phyloP scores from a whole-genome alignment of 1,140 invertebrate species.

The Lycorma delicatula region DNA sequence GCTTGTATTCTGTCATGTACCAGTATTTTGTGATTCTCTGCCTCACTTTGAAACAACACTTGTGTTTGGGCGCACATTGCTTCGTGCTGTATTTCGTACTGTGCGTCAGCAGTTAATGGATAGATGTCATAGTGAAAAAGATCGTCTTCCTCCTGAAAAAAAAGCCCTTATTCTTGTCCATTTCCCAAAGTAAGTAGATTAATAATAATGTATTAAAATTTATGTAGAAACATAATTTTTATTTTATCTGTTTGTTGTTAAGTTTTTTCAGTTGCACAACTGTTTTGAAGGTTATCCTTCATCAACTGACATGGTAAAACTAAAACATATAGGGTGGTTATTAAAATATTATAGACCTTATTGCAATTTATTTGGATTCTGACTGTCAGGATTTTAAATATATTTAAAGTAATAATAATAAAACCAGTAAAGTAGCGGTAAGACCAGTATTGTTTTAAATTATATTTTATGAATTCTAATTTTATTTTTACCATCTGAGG shows the following conservation, averaged over 20 bases:
- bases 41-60: slow-evolving; percentile 80
- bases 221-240: too few species aligned
- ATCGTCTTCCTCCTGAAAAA: slow-evolving; percentile 81
- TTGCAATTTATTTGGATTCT: too few species aligned
- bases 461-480: too few species aligned
- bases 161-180: slow-evolving; percentile 53
- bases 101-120: slow-evolving; percentile 84
- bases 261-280: slow-evolving; percentile 9
- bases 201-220: background rate
- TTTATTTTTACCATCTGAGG: too few species aligned
- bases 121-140: slow-evolving; percentile 78
- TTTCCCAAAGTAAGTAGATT: slow-evolving; percentile 49
- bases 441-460: too few species aligned
- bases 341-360: too few species aligned
- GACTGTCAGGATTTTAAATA: too few species aligned
- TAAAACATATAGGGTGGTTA: background rate
- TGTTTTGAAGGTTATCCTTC: background rate
- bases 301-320: background rate
- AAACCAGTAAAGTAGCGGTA: too few species aligned
- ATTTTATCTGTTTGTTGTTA: slow-evolving; percentile 1
- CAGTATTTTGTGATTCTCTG: slow-evolving; percentile 88
- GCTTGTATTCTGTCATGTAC: slow-evolving; percentile 92
- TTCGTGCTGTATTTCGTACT: slow-evolving; percentile 80
- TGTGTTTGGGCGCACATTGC: slow-evolving; percentile 79
- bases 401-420: too few species aligned